Conservation (phyloP, 1,140 invertebrate genomes). For the Drosophila paulistorum region DNA sequence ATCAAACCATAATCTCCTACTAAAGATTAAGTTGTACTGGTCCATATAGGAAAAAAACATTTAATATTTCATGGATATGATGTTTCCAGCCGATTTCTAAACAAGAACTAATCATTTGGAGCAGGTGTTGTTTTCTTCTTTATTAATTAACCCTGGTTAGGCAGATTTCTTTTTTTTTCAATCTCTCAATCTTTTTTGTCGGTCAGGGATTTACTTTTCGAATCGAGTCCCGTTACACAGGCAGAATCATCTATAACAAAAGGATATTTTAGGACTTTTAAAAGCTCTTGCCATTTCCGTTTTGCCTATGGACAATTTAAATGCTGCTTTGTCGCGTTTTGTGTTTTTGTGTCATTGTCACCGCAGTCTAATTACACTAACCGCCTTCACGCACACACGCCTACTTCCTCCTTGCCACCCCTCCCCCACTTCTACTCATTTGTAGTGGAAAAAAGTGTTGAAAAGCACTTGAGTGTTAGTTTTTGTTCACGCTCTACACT, state of each 20-base stretch:
- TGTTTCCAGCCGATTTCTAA: too few species aligned
- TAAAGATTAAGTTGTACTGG: too few species aligned
- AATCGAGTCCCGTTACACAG: slow-evolving; percentile 1
- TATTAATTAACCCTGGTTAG: neutral
- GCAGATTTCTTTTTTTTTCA: neutral
- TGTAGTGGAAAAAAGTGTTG: slow-evolving; percentile 39
- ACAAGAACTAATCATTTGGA: too few species aligned
- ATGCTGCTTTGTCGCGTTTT: slow-evolving; percentile 71
- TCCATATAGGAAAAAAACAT: too few species aligned
- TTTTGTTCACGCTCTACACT: slow-evolving; percentile 29
- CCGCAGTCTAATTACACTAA: slow-evolving; percentile 77
- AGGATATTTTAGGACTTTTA: slow-evolving; percentile 50
- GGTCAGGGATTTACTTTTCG: neutral
- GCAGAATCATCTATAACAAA: slow-evolving; percentile 1
- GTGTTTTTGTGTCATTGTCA: slow-evolving; percentile 65
- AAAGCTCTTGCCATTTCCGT: slow-evolving; percentile 54
- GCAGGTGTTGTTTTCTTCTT: too few species aligned
- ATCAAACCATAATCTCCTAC: too few species aligned
- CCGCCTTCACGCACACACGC: slow-evolving; percentile 45
- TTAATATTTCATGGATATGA: too few species aligned
- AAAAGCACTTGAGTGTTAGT: slow-evolving; percentile 72
- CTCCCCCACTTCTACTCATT: neutral
- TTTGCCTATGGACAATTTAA: slow-evolving; percentile 35
- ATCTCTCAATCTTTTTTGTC: neutral
- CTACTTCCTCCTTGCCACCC: neutral